A percentile compares a stretch with the other conserved stretches of the same genome.
Evolutionary conservation across 1,140 invertebrate species (phyloP).

Genomic region (Telenomus remus): DNA sequence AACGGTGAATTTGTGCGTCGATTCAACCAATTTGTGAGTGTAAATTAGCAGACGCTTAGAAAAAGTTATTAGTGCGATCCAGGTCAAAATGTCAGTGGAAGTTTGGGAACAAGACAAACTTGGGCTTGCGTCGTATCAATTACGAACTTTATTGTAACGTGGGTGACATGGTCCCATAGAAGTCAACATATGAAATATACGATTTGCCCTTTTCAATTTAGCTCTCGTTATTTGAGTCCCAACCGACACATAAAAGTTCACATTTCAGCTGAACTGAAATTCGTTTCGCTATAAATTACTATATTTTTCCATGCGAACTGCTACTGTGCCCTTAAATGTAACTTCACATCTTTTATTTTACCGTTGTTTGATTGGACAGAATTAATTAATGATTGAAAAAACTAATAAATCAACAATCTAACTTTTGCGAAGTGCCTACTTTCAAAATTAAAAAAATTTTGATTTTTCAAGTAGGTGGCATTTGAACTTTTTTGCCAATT

Average conservation of each 20-base stretch:
- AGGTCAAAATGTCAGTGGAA: constrained; percentile 28
- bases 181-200: constrained; percentile 62
- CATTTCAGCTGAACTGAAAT: constrained; percentile 35
- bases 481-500: too few species aligned
- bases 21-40: neutral
- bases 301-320: constrained; percentile 17
- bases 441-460: too few species aligned
- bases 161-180: constrained; percentile 53
- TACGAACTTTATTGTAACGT: constrained; percentile 66
- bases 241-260: constrained; percentile 23
- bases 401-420: too few species aligned
- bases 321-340: constrained; percentile 4
- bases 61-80: constrained; percentile 19
- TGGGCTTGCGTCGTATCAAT: constrained; percentile 62
- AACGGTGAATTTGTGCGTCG: too few species aligned
- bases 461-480: too few species aligned
- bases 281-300: constrained; percentile 37
- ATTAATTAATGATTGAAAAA: too few species aligned
- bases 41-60: constrained; percentile 8
- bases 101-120: constrained; percentile 39
- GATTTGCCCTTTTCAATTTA: constrained; percentile 29
- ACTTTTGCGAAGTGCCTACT: too few species aligned
- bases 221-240: constrained; percentile 17
- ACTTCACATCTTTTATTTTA: too few species aligned
- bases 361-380: too few species aligned